Evolutionary conservation across 2,113 vertebrate genomes (phyloP), one percentile per base, ranked within the genome.

Genomic region (Trogon surrucura): DNA sequence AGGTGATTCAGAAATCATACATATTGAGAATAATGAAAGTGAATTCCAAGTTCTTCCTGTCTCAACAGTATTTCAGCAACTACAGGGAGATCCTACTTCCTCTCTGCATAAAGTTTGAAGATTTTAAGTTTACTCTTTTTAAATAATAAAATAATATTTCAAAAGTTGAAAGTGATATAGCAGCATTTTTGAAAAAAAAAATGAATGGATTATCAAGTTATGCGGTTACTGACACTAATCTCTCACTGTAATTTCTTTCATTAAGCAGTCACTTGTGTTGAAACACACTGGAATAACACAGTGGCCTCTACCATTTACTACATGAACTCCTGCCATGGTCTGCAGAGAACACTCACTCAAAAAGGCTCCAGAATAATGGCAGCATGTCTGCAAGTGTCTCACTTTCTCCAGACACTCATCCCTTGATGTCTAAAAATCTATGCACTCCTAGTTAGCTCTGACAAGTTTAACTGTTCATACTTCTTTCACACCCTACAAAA

Each of bases 301-400:
- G 29, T 41, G 20, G 8, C 32, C 20, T 77, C 54, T 61, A 34
- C 9, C 9, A 45, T 44, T 48, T 85, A 25, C 22, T 86, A 12
- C 29, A 38, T 17, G 9, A 9, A 11, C 32, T 80, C 22, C 41
- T 50, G 15, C 2, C 25, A 22, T 7, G 8, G 13, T 69, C 18
- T 73, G 9, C 44, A n/a, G 25, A 66, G 19, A 80, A 50, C 5
- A n/a, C 3, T 26, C 0, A 4, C 2, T 9, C 8, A 47, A 69
- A 50, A 72, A 18, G 5, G 4, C 45, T 60, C 13, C 30, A 48
- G 32, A 82, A 67, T 74, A 86, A 30, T 38, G 50, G 32, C 34
- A 90, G 19, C 9, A 45, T 4, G 27, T 29, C 18, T 30, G 27
- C 19, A 70, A 62, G 22, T 38, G 17, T 44, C 21, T 74, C 10